These are phyloP conservation scores for Ceyx margarethae DNA, from an alignment of 2,113 vertebrate genomes.

Conservation along the genomic window DNA sequence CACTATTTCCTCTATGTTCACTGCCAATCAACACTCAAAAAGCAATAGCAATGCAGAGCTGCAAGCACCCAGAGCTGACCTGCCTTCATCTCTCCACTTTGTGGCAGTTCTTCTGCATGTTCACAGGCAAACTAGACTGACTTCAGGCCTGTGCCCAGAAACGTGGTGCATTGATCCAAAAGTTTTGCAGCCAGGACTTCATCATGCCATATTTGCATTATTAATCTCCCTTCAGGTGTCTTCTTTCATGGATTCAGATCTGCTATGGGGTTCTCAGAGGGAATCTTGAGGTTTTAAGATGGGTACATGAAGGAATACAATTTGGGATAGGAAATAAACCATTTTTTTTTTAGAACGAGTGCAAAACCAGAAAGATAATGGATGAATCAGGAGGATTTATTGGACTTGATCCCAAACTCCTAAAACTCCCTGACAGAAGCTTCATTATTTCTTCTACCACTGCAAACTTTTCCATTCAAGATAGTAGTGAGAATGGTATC, in stretches of 20 bases:
- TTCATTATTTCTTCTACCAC: constrained; percentile 2
- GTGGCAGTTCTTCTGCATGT: background rate
- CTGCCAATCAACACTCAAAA: fast-evolving
- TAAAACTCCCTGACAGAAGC: constrained; percentile 11
- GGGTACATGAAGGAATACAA: background rate
- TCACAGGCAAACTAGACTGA: background rate
- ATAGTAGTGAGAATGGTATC: background rate
- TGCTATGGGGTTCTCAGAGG: background rate
- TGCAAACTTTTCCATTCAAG: constrained; percentile 23
- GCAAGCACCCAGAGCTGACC: background rate
- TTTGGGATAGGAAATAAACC: background rate
- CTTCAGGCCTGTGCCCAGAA: background rate
- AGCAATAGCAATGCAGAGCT: background rate
- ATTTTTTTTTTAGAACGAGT: background rate
- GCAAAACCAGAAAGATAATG: constrained; percentile 1
- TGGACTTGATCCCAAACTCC: constrained; percentile 28
- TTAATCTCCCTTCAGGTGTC: background rate
- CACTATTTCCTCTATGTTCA: background rate
- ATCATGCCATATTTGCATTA: background rate
- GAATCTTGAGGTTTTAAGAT: background rate
- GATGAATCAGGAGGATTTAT: constrained; percentile 55
- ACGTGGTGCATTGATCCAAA: background rate
- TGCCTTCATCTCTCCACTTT: background rate
- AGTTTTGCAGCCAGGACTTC: background rate
- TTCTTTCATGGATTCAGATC: background rate